Evolutionary conservation across 1,140 invertebrate species (phyloP), one percentile per base, ranked within the genome.

Genomic region (Druon quercuslanigerum): DNA sequence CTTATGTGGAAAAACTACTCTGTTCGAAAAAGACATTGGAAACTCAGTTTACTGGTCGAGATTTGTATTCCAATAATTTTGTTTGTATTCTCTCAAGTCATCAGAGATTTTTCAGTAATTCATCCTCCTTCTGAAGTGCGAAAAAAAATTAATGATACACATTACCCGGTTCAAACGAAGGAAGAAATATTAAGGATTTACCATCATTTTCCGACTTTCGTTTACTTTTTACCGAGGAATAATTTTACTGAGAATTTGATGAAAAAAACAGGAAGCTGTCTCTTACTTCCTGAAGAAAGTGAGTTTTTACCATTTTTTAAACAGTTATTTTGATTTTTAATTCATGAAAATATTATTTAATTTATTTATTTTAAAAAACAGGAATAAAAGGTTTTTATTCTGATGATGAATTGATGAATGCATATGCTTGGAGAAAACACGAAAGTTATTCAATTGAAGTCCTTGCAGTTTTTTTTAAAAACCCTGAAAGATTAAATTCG

Each of bases 11-110:
- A 91, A 79, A 88, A 90, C 77, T 82, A 82, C 16, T 70, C 89
- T 40, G 83, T 91, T 9, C 84, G 91, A n/a, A 87, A 81, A 25
- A 87, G 87, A 19, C 85, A 91, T 60, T 91, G 89, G 89, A 85
- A 85, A 54, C 74, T 79, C 17, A 85, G 82, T 14, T 14, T 90
- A 50, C 85, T 91, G 16, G 52, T 89, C 13, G 85, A 92, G 76
- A 84, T 89, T 74, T 19, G 87, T 6, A 75, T 91, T 74, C 90
- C 91, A 19, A 50, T 91, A 19, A 51, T 82, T 16, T 73, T 91
- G 46, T 89, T 91, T 52, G 50, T 85, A 19, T 78, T 91, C 20
- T 83, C 85, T 51, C 88, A 88, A 77, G 77, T 83, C 19, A 82
- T 87, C 33, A 81, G 88, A 83, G 86, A 88, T 71, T 84, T 84